Conservation (phyloP, 1,140 invertebrate species). For the Drusus annulatus region DNA sequence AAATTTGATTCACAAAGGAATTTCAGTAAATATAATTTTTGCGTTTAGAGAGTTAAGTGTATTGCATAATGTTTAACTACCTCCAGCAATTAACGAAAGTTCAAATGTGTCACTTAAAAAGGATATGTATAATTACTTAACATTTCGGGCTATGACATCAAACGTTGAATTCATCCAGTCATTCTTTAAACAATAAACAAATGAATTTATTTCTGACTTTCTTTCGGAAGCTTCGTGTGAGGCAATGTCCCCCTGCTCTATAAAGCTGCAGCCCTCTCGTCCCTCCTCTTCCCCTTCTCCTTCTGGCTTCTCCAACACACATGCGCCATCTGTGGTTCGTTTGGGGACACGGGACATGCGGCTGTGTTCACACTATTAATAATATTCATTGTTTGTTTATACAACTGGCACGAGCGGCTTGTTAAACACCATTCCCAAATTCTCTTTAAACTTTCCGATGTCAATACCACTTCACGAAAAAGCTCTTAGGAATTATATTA, state of each 20-base stretch:
- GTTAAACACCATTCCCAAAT: not conserved
- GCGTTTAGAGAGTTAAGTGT: no score
- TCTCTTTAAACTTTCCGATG: not conserved
- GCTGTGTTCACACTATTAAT: constrained; percentile 22
- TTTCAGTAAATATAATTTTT: no score
- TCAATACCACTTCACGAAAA: not conserved
- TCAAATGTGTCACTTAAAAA: no score
- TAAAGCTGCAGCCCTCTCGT: no score
- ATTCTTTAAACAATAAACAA: no score
- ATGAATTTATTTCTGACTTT: no score
- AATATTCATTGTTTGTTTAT: constrained; percentile 22
- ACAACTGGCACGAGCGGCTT: constrained; percentile 18
- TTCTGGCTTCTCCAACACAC: not conserved
- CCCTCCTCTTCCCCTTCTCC: not conserved
- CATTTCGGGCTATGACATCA: no score
- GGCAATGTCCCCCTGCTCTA: constrained; percentile 1
- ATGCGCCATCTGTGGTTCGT: constrained; percentile 1
- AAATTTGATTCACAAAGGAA: no score
- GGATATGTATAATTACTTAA: no score
- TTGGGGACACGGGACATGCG: constrained; percentile 27
- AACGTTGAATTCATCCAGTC: no score
- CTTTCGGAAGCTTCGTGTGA: constrained; percentile 14
- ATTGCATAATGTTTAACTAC: no score
- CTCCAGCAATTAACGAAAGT: no score
- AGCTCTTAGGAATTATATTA: not conserved